These are phyloP conservation scores for Drosophila oshimai DNA, from an alignment of 1,140 invertebrate species.

Conservation along the genomic window DNA sequence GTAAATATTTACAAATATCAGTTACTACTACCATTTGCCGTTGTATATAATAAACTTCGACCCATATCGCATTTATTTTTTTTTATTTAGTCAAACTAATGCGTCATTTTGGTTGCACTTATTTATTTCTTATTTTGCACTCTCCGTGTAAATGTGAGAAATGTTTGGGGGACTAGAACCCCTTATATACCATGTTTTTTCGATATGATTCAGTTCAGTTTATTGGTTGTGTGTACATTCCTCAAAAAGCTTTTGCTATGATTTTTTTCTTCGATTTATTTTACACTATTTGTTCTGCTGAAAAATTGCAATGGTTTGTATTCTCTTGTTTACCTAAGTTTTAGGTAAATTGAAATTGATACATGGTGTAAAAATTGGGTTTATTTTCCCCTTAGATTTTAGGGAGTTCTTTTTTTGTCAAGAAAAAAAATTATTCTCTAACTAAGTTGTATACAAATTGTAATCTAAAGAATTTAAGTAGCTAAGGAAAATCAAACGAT, in stretches of 20 bases:
- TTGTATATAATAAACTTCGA: background rate
- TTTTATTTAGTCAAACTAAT: conserved; percentile 21
- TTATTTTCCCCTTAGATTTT: background rate
- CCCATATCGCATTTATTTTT: conserved; percentile 30
- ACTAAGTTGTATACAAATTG: too few relatives aligned
- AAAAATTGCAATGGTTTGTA: conserved; percentile 16
- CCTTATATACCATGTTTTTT: background rate
- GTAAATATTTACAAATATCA: too few relatives aligned
- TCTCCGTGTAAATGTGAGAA: conserved; percentile 4
- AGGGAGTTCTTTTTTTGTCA: too few relatives aligned
- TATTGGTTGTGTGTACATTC: conserved; percentile 1
- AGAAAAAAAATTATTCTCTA: too few relatives aligned
- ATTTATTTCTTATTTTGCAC: background rate
- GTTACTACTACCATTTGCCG: background rate
- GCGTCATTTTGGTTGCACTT: conserved; percentile 26
- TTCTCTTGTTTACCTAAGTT: background rate
- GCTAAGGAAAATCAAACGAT: too few relatives aligned
- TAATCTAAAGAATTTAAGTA: too few relatives aligned
- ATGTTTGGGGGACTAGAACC: background rate
- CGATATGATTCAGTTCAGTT: conserved; percentile 11
- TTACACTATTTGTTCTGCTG: conserved; percentile 7
- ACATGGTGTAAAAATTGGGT: background rate
- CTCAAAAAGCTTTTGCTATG: conserved; percentile 5
- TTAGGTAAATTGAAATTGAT: background rate
- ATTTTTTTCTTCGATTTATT: background rate